phyloP scores from a whole-genome alignment of 1,140 invertebrate genomes.

The Chionoecetes opilio region DNA sequence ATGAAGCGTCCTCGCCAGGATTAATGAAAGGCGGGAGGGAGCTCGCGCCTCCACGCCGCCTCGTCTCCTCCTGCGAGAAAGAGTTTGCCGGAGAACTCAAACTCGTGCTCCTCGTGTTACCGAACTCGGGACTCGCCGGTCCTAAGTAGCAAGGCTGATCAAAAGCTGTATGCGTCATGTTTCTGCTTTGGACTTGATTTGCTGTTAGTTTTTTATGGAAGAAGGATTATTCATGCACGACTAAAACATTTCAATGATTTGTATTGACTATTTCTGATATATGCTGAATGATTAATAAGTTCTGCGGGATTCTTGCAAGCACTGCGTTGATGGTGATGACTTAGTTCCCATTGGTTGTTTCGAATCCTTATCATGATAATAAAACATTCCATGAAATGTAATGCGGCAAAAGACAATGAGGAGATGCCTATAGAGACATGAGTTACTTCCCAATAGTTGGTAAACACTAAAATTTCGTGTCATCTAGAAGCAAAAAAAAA shows the following conservation, averaged over 20 bases:
- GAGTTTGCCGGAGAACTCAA: slow-evolving; percentile 50
- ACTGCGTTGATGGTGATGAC: background rate
- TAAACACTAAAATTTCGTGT: too few species aligned
- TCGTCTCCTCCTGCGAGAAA: slow-evolving; percentile 48
- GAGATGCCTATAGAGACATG: too few species aligned
- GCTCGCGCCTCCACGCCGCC: background rate
- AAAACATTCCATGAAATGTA: too few species aligned
- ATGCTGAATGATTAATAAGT: background rate
- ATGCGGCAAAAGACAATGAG: too few species aligned
- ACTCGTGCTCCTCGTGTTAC: background rate
- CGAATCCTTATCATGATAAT: background rate
- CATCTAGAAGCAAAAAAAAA: too few species aligned
- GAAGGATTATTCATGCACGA: too few species aligned
- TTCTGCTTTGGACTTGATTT: too few species aligned
- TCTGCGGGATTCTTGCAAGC: background rate
- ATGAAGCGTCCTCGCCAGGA: slow-evolving; percentile 63
- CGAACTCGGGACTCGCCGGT: background rate
- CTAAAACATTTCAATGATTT: too few species aligned
- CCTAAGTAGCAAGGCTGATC: background rate
- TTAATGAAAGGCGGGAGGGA: slow-evolving; percentile 62
- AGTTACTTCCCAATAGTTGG: too few species aligned
- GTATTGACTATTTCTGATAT: background rate
- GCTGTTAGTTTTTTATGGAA: too few species aligned
- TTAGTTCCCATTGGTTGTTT: background rate
- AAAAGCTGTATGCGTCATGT: background rate